Evolutionary conservation across 2,113 vertebrate species (phyloP), one percentile per base, ranked within the genome.

Genomic region (Periophthalmodon schlosseri): DNA sequence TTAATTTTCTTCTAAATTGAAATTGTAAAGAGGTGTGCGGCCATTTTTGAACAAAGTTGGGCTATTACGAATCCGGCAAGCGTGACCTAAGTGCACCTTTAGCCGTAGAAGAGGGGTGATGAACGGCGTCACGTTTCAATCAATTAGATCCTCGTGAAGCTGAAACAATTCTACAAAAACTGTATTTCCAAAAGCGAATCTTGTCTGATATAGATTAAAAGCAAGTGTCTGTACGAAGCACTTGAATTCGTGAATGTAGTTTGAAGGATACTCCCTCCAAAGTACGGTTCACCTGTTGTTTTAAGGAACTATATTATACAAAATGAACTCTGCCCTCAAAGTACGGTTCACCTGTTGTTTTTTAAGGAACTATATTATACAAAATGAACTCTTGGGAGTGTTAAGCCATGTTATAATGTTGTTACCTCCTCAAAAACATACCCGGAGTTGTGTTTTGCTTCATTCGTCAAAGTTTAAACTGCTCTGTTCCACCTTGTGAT

Each of bases 1-100:
- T 58, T 57, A 24, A 74, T 81, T 79, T 79, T 72, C 69, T 81
- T 61, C 54, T 47, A n/a, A 71, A 77, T 74, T 67, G 52, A 78
- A 36, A 63, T 79, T 76, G 64, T 72, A 65, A 72, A 44, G 68
- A 20, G 24, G 2, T 47, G 21, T 72, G 8, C 3, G 70, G 60
- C 46, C 18, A 11, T 46, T 74, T 82, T 20, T 68, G 20, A 44
- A 72, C 11, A 20, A 56, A 52, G 21, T 58, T n/a, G 18, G 34
- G 10, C 34, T n/a, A 65, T 44, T 65, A 12, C 16, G n/a, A 39
- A 65, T n/a, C 20, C 63, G 13, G 0, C 63, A 39, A n/a, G 16
- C 16, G 18, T 2, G 16, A 63, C 60, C 2, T 18, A 39, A 65
- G 21, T 39, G 15, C 13, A 65, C 34, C 63, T 65, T n/a, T 34